Percentiles rank a stretch among this genome's conserved stretches.
Conservation (phyloP, 2,113 vertebrate species). For the Siniperca chuatsi region DNA sequence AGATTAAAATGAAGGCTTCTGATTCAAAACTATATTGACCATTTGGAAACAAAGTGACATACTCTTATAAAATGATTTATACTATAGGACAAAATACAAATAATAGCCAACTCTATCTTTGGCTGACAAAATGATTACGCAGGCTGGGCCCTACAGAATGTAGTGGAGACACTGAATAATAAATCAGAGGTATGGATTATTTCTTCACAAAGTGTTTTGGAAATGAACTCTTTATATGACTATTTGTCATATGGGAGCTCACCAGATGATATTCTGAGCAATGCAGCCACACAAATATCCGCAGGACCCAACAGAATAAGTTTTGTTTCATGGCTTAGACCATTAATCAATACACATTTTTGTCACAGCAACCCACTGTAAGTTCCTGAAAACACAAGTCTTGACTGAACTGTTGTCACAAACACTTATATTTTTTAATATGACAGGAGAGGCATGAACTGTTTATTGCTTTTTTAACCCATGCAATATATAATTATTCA, state of each 20-base stretch:
- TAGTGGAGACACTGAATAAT: not conserved
- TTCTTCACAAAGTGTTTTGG: not conserved
- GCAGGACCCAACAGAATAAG: not conserved
- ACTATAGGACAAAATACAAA: not conserved
- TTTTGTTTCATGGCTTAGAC: not conserved
- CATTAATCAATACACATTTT: not conserved
- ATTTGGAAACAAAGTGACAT: not conserved
- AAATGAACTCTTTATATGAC: not conserved
- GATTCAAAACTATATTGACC: not conserved
- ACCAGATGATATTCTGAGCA: not conserved
- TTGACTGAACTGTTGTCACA: not conserved
- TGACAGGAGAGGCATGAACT: not conserved
- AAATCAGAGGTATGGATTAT: not conserved
- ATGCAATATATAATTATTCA: not conserved
- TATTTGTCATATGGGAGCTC: slow-evolving; percentile 4
- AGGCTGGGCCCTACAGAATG: not conserved
- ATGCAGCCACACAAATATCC: not conserved
- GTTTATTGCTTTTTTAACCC: not conserved
- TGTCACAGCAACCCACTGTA: not conserved
- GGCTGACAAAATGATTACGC: not conserved
- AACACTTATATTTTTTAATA: not conserved
- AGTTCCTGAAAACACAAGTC: not conserved
- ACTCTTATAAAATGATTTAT: not conserved
- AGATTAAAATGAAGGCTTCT: not conserved
- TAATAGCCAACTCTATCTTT: not conserved